Evolutionary conservation across 2,113 vertebrate species (phyloP).

Genomic region (Seriola quinqueradiata): DNA sequence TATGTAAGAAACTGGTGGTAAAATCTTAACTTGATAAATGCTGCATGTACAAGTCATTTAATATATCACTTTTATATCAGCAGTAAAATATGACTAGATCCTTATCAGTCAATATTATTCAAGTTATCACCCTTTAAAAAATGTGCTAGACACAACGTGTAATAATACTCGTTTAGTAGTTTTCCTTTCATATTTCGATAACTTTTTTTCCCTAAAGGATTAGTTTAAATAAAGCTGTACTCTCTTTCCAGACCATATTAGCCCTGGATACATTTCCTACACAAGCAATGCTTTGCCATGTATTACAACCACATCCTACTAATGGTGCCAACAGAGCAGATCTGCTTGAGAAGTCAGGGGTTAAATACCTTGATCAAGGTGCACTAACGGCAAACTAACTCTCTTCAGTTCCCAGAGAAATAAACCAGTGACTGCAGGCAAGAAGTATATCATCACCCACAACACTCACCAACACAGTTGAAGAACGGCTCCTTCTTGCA

Average conservation of each 20-base stretch:
- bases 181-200: too few relatives aligned
- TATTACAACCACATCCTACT: not conserved
- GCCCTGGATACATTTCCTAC: not conserved
- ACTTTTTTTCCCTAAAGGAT: too few relatives aligned
- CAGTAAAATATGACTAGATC: not conserved
- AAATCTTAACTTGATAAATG: not conserved
- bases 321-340: not conserved
- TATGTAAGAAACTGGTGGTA: not conserved
- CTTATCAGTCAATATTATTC: not conserved
- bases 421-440: not conserved
- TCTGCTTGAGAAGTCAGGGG: not conserved
- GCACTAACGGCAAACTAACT: not conserved
- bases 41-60: not conserved
- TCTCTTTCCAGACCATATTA: not conserved
- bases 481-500: slow-evolving; percentile 95
- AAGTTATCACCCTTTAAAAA: not conserved
- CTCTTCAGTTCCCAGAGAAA: not conserved
- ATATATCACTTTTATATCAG: not conserved
- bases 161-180: too few relatives aligned
- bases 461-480: slow-evolving; percentile 94
- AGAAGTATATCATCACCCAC: not conserved
- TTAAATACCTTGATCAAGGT: slow-evolving; percentile 9
- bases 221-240: not conserved
- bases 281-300: not conserved
- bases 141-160: too few relatives aligned